Base-by-base conservation (phyloP, 2,888 invertebrate species). In the Melikaiella ostensackeni region DNA sequence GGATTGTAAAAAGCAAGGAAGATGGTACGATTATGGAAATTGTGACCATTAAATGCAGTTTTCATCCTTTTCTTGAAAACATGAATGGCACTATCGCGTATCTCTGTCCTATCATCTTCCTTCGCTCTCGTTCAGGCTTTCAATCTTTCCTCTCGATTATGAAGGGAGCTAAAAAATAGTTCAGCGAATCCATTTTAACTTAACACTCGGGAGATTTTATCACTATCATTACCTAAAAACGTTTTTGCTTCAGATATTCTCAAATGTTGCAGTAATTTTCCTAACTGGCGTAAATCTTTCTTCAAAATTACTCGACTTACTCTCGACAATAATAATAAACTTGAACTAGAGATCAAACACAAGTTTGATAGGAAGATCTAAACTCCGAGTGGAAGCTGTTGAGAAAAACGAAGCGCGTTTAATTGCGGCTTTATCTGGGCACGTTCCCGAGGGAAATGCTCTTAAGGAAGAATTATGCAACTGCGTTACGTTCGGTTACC, bases 401-500 rank as follows among this genome's bases (percentile, higher is more conserved):
- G 5, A 42, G 13, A 64, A 64, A 64, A 42, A 42, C 59, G 64
- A 24, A 33, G 16, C 55, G 75, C 70, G 59, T 76, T 77, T 78
- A 76, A 76, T 76, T 64, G 74, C 77, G 63, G 66, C 66, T 74
- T 77, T 74, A 76, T 77, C 75, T 78, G 75, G 75, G 42, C 38
- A 75, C 76, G 70, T 59, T 61, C 76, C 80, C 62, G 76, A 76
- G 78, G 76, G 77, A 66, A 70, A 62, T 24, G 70, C 80, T 80
- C 70, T 78, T 76, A 80, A 80, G 38, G 64, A 70, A 70, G 70
- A 50, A 30, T 70, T 70, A 70, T 70, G 46, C 46, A 70, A 70
- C 70, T 46, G 80, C 79, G 80, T 82, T 82, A 81, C 80, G 80
- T 79, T 57, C 75, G 80, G 77, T 80, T 82, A 82, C 82, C 82